Percentiles rank a stretch among this genome's conserved stretches.
phyloP scores from a whole-genome alignment of 2,888 invertebrate genomes.

The Hirtodrosophila duncani region DNA sequence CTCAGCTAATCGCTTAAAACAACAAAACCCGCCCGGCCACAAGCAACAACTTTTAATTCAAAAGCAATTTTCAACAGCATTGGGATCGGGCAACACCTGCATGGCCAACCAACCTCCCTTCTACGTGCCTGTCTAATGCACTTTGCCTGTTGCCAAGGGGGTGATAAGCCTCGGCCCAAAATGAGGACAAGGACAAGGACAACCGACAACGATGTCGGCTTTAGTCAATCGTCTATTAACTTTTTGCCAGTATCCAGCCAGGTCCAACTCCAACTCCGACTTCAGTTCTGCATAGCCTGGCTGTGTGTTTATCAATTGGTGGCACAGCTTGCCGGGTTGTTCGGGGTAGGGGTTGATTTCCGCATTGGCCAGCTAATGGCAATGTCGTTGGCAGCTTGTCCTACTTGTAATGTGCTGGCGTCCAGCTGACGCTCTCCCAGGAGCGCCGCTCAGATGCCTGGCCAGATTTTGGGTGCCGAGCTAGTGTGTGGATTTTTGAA shows the following conservation, averaged over 20 bases:
- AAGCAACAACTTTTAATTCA: slow-evolving; percentile 53
- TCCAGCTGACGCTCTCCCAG: slow-evolving; percentile 65
- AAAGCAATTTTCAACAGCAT: slow-evolving; percentile 48
- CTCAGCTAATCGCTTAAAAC: slow-evolving; percentile 56
- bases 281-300: slow-evolving; percentile 12
- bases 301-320: slow-evolving; percentile 44
- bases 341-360: slow-evolving; percentile 62
- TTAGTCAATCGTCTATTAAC: slow-evolving; percentile 75
- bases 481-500: slow-evolving; percentile 58
- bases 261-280: too few species aligned
- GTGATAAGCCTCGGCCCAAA: slow-evolving; percentile 56
- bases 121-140: slow-evolving; percentile 48
- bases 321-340: slow-evolving; percentile 32
- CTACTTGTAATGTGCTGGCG: slow-evolving; percentile 73
- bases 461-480: neutral
- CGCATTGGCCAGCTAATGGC: slow-evolving; percentile 52
- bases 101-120: slow-evolving; percentile 43
- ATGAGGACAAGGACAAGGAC: neutral
- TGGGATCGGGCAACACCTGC: slow-evolving; percentile 64
- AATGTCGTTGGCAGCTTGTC: slow-evolving; percentile 70
- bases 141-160: slow-evolving; percentile 63
- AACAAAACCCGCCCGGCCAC: slow-evolving; percentile 63
- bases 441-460: slow-evolving; percentile 3
- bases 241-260: slow-evolving; percentile 72
- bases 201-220: slow-evolving; percentile 51